These are phyloP conservation scores for Araneus ventricosus DNA, from an alignment of 1,140 invertebrate genomes.

Conservation along the genomic window DNA sequence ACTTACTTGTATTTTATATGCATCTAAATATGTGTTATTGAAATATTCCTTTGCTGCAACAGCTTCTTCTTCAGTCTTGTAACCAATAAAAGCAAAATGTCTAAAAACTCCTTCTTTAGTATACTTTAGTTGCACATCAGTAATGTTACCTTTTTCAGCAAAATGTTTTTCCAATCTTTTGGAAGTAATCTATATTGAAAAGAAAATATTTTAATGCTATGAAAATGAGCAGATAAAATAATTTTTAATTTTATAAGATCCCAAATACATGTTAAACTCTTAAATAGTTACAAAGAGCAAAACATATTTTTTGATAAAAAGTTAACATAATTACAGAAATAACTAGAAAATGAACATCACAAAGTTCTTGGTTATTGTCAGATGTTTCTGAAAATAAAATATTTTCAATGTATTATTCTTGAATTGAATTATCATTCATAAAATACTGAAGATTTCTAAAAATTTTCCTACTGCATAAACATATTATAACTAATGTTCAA, in stretches of 20 bases:
- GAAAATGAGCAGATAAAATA: background rate
- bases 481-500: too few species aligned
- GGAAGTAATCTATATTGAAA: constrained; percentile 86
- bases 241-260: background rate
- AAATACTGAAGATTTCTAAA: too few species aligned
- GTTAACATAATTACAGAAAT: too few species aligned
- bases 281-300: background rate
- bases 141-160: constrained; percentile 89
- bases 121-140: constrained; percentile 95
- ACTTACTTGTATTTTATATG: constrained; percentile 84
- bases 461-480: too few species aligned
- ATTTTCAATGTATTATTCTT: too few species aligned
- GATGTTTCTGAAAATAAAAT: too few species aligned
- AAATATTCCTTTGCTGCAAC: constrained; percentile 87
- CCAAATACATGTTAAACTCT: constrained; percentile 1
- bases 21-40: constrained; percentile 91
- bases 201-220: background rate
- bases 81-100: constrained; percentile 95
- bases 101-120: constrained; percentile 94
- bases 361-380: too few species aligned
- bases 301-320: background rate
- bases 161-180: constrained; percentile 89
- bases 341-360: too few species aligned
- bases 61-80: constrained; percentile 89
- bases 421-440: too few species aligned